These are phyloP conservation scores for Tetramorium parvispinum DNA, from an alignment of 1,140 invertebrate genomes.

Conservation along the genomic window DNA sequence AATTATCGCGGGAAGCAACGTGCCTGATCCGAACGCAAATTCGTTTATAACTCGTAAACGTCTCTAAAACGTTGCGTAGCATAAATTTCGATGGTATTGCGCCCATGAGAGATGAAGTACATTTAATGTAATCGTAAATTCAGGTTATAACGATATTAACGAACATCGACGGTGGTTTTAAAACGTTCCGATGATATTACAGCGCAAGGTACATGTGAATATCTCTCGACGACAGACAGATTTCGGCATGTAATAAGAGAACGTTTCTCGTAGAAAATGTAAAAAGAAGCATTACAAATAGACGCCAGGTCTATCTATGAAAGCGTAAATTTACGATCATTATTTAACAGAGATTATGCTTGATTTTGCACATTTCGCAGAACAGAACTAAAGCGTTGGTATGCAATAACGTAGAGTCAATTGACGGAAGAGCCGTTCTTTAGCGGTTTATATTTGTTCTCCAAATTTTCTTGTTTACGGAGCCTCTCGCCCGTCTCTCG, in stretches of 20 bases:
- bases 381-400: background rate
- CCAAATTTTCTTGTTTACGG: constrained; percentile 53
- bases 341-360: background rate
- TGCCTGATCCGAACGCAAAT: constrained; percentile 65
- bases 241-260: background rate
- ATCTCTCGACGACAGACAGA: background rate
- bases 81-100: constrained; percentile 60
- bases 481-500: constrained; percentile 15
- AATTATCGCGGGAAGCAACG: background rate
- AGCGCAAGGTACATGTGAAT: background rate
- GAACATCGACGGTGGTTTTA: constrained; percentile 49
- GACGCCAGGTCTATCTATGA: background rate
- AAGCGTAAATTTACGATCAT: background rate
- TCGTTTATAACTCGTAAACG: constrained; percentile 74
- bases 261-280: background rate
- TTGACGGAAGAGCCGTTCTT: background rate
- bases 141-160: constrained; percentile 28
- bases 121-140: constrained; percentile 59
- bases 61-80: constrained; percentile 59
- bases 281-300: background rate
- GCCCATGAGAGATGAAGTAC: constrained; percentile 38
- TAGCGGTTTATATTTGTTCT: constrained; percentile 55
- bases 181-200: constrained; percentile 19
- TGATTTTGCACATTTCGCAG: background rate
- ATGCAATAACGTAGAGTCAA: constrained; percentile 15